These are phyloP conservation scores for Furcula furcula DNA, from an alignment of 2,888 invertebrate species.

Conservation along the genomic window DNA sequence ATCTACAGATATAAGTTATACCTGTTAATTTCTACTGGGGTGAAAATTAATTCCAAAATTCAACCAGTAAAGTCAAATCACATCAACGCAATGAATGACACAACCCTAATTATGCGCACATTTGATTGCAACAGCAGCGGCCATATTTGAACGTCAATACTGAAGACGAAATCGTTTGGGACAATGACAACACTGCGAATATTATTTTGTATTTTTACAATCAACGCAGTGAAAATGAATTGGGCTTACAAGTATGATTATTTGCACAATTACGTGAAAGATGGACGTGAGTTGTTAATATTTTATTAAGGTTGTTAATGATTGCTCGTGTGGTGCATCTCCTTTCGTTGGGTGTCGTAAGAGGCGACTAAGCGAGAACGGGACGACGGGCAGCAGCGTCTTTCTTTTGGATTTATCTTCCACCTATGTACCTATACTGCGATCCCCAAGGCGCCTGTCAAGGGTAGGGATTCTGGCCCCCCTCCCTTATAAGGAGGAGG, in stretches of 20 bases:
- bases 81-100: slow-evolving; percentile 1
- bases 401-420: too few relatives aligned
- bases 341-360: too few relatives aligned
- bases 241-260: not conserved
- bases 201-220: slow-evolving; percentile 22
- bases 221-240: slow-evolving; percentile 8
- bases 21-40: too few relatives aligned
- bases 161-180: slow-evolving; percentile 22
- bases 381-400: too few relatives aligned
- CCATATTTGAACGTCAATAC: slow-evolving; percentile 19
- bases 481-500: too few relatives aligned
- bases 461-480: too few relatives aligned
- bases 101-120: slow-evolving; percentile 18
- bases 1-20: too few relatives aligned
- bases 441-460: too few relatives aligned
- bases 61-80: too few relatives aligned
- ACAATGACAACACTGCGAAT: slow-evolving; percentile 29
- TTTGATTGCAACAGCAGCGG: slow-evolving; percentile 19
- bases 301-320: not conserved
- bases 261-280: slow-evolving; percentile 61
- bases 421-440: too few relatives aligned
- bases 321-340: not conserved
- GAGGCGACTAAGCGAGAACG: too few relatives aligned
- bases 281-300: slow-evolving; percentile 63
- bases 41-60: too few relatives aligned